Conservation (phyloP, 2,797 vertebrate genomes). For the Podargus strigoides region DNA sequence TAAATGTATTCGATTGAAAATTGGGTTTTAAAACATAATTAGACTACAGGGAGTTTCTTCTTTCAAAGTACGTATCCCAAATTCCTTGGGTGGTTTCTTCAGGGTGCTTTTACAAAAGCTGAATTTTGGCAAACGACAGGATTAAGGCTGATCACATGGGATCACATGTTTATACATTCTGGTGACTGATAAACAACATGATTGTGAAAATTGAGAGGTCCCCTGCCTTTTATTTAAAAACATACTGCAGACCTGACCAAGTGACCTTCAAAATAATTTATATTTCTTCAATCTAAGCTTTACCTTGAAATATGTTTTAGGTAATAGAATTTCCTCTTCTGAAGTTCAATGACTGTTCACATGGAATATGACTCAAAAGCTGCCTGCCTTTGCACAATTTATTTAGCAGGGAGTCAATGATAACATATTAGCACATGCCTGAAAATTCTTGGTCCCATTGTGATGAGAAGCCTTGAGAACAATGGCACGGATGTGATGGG, state of each 20-base stretch:
- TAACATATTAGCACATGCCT: background rate
- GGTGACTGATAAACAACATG: background rate
- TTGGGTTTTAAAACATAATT: background rate
- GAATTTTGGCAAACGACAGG: background rate
- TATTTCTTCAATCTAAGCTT: background rate
- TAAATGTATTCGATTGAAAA: background rate
- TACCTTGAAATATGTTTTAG: background rate
- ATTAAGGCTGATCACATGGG: background rate
- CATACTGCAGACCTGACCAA: background rate
- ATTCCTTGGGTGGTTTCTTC: background rate
- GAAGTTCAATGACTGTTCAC: background rate
- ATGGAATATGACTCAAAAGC: background rate
- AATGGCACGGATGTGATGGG: background rate
- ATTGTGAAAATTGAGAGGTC: background rate
- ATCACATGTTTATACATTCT: background rate
- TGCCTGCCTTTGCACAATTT: background rate
- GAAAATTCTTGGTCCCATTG: background rate
- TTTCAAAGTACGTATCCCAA: background rate
- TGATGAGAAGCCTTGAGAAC: background rate
- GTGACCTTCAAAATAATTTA: background rate
- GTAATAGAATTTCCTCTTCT: background rate
- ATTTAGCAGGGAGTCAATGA: background rate
- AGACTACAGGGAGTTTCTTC: background rate
- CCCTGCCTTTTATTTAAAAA: background rate
- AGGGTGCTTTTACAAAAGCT: background rate